Percentiles rank a stretch among this genome's conserved stretches.
Evolutionary conservation across 2,113 vertebrate genomes (phyloP).

Genomic region (Irena cyanogastra): DNA sequence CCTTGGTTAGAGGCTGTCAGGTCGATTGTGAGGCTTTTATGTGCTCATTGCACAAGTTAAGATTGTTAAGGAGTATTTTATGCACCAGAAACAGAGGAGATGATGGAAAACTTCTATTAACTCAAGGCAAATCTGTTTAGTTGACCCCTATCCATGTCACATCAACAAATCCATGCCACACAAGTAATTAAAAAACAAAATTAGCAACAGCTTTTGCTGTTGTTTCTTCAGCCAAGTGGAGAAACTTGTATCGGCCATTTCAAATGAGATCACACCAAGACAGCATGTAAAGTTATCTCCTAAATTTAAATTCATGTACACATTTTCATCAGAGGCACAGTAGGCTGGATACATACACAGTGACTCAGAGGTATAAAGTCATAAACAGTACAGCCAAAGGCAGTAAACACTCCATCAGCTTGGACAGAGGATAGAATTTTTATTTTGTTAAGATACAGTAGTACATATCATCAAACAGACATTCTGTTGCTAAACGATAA

Average conservation of each 20-base stretch:
- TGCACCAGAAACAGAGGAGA: conserved; percentile 10
- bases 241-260: neutral
- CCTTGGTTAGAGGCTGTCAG: conserved; percentile 37
- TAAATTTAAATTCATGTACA: neutral
- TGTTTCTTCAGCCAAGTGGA: conserved; percentile 20
- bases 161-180: neutral
- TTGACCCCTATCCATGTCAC: neutral
- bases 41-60: conserved; percentile 11
- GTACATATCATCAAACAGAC: neutral
- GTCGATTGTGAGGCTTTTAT: conserved; percentile 31
- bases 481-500: neutral
- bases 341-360: neutral
- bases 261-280: neutral
- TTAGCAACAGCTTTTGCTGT: conserved; percentile 17
- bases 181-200: conserved; percentile 40
- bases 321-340: neutral
- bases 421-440: neutral
- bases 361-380: neutral
- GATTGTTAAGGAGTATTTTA: conserved; percentile 50
- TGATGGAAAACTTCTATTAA: conserved; percentile 40
- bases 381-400: neutral
- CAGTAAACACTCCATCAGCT: neutral
- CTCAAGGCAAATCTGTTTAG: conserved; percentile 25
- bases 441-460: neutral
- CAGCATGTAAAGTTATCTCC: neutral